Evolutionary conservation across 2,888 invertebrate species (phyloP), one percentile per base, ranked within the genome.

Genomic region (Lithophane leautieri): DNA sequence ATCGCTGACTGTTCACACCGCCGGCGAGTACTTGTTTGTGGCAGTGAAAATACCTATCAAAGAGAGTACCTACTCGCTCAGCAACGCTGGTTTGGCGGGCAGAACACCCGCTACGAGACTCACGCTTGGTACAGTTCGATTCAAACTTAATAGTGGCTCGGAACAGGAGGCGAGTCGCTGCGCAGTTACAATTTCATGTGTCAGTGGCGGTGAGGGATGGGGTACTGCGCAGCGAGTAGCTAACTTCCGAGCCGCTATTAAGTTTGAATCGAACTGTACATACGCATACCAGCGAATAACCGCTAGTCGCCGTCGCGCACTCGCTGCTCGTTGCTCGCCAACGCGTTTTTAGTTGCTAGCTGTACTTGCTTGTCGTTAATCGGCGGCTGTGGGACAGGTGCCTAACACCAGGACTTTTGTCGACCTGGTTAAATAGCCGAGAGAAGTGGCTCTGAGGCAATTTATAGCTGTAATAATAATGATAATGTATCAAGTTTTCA

Each of bases 401-500:
- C n/a, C 11, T 63, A 42, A 58, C 42, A 65, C 42, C 34, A 42
- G 28, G 25, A 34, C 2, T 65, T 65, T 47, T n/a, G 40, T 56
- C 28, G n/a, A 16, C n/a, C 19, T 44, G 11, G 16, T 52, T 42
- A 44, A 66, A 66, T 44, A 66, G 1, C 42, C 2, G 4, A 2
- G 9, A 9, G 12, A 25, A 44, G 1, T 44, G 8, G 34, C 6
- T 9, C 34, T n/a, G 0, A 19, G 19, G 9, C 25, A 47, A 67
- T 67, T 74, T 67, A 54, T 34, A 19, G 25, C 56, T n/a, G 40
- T 65, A 42, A 76, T 50, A 50, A 34, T 4, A 34, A 34, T n/a
- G n/a, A n/a, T 34, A 50, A 50, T 19, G 8, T 50, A 22, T n/a
- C n/a, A n/a, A n/a, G n/a, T 11, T n/a, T 52, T n/a, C 22, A 50